Evolutionary conservation across 2,113 vertebrate species (phyloP).

Genomic region (Eurystomus gularis): DNA sequence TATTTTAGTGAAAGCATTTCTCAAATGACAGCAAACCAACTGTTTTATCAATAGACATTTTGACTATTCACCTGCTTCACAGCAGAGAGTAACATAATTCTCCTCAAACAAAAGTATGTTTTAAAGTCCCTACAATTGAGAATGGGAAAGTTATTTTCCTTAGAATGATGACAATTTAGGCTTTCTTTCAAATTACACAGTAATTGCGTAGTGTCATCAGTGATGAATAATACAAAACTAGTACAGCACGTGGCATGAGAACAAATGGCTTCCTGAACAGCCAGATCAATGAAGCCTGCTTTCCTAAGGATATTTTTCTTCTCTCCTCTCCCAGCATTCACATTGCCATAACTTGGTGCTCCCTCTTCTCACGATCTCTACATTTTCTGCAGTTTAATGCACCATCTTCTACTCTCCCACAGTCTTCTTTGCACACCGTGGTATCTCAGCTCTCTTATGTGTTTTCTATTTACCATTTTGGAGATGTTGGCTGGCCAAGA

Average conservation of each 20-base stretch:
- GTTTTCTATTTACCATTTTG: background rate
- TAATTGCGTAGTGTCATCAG: background rate
- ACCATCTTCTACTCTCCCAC: background rate
- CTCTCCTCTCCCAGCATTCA: background rate
- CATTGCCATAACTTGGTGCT: background rate
- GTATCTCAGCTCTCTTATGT: background rate
- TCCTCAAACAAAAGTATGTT: background rate
- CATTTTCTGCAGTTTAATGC: accelerated
- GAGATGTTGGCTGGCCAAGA: background rate
- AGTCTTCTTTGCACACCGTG: background rate
- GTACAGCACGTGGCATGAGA: background rate
- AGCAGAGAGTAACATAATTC: background rate
- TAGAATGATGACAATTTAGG: background rate
- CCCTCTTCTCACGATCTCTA: background rate
- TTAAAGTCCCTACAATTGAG: background rate
- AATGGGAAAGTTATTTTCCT: background rate
- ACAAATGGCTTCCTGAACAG: background rate
- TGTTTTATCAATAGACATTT: background rate
- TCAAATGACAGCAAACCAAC: background rate
- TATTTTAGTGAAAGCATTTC: background rate
- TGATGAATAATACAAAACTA: background rate
- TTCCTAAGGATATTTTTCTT: background rate
- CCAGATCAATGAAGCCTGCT: background rate
- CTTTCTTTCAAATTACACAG: background rate
- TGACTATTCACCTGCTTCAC: background rate